Base-by-base conservation (phyloP, 2,113 vertebrate genomes). In the Nyctereutes procyonoides region DNA sequence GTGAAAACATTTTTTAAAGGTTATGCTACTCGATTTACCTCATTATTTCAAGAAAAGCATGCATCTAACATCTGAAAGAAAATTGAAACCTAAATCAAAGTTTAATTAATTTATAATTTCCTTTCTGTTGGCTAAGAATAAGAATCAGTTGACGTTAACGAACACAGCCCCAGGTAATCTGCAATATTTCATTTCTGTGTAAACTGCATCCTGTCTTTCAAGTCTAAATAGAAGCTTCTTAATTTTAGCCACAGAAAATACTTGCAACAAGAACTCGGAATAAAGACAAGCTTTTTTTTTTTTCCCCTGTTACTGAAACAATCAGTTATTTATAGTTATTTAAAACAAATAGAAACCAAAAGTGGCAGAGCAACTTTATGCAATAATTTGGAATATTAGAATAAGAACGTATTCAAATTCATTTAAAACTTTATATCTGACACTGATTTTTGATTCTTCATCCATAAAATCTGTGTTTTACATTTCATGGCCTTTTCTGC, bases 31-130 rank as follows among this genome's bases (percentile, higher is more conserved):
- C 96, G 58, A 97, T 93, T 96, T 96, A 80, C 17, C 19, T 96
- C 74, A 20, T 77, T 65, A 85, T 94, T 89, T 98, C 56, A 96
- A 84, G 65, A 77, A 56, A 94, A 60, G 20, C 65, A 69, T 43
- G 62, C 20, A 81, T 3, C 84, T 81, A 69, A 38, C 8, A 97
- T 6, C 26, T 91, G 9, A 79, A 97, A 96, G 67, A 32, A n/a
- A 82, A 58, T 53, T 22, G 48, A 60, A 1, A 17, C 89, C 74
- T 51, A 86, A 98, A 79, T 79, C 32, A 88, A 95, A 98, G 74
- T 56, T 95, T 97, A 96, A 96, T 92, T 96, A 91, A 88, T 96
- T 98, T 60, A 92, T 74, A 95, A 83, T 71, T 97, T 24, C 0
- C 26, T 83, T 96, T 88, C 86, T 85, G 88, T 94, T 13, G 1